phyloP scores from a whole-genome alignment of 2,113 vertebrate genomes.

The Catharus bicknelli region DNA sequence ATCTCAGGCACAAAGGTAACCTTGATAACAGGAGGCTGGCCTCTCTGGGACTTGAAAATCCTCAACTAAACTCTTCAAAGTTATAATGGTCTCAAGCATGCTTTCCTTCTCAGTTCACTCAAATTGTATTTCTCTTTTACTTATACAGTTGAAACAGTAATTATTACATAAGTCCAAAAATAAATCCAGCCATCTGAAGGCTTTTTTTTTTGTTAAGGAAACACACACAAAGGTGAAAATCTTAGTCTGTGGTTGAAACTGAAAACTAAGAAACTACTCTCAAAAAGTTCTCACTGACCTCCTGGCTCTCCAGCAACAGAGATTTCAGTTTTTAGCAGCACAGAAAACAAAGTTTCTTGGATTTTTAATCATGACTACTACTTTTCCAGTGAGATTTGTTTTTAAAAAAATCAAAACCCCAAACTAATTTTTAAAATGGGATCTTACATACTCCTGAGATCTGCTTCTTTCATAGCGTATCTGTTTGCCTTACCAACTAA shows the following conservation, averaged over 20 bases:
- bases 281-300: not conserved
- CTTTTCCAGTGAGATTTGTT: not conserved
- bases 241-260: not conserved
- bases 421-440: not conserved
- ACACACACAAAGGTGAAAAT: not conserved
- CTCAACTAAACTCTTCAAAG: not conserved
- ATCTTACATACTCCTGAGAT: not conserved
- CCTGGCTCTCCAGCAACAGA: not conserved
- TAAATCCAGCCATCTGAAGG: not conserved
- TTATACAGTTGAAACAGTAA: not conserved
- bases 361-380: not conserved
- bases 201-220: not conserved
- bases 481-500: not conserved
- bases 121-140: not conserved
- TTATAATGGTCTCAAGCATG: not conserved
- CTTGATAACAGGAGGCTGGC: accelerated
- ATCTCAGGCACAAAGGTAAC: not conserved
- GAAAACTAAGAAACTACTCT: not conserved
- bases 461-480: not conserved
- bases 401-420: not conserved
- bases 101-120: not conserved
- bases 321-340: not conserved
- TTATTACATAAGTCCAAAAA: not conserved
- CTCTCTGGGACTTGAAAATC: not conserved
- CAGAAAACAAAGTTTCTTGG: not conserved